Conservation (phyloP, 2,888 invertebrate species). For the Eupsilia transversa region DNA sequence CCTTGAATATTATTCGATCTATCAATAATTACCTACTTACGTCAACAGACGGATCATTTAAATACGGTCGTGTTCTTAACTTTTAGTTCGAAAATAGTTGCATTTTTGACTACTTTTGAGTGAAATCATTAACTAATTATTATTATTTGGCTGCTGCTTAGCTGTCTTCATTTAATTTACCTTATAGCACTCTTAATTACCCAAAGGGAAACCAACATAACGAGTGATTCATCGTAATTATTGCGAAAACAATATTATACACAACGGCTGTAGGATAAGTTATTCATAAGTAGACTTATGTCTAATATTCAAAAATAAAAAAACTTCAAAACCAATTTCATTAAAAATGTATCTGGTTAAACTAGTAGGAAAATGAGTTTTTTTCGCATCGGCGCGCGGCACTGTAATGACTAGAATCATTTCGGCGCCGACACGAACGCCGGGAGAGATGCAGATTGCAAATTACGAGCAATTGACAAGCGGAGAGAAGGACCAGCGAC, state of each 20-base stretch:
- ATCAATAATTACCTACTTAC: conserved; percentile 47
- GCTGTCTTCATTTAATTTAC: background rate
- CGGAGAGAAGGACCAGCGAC: conserved; percentile 2
- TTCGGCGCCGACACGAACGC: conserved; percentile 36
- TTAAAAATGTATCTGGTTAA: conserved; percentile 3
- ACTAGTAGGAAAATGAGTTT: conserved; percentile 24
- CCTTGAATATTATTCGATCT: conserved; percentile 66
- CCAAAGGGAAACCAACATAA: background rate
- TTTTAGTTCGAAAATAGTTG: background rate
- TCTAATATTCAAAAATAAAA: background rate
- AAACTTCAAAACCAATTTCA: conserved; percentile 1
- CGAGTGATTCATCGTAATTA: conserved; percentile 26
- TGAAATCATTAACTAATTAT: background rate
- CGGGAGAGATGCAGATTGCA: conserved; percentile 41
- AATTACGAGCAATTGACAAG: conserved; percentile 58
- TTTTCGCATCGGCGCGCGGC: conserved; percentile 30
- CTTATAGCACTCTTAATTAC: background rate
- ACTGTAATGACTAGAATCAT: conserved; percentile 56
- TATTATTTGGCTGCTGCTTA: background rate
- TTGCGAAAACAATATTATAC: conserved; percentile 6
- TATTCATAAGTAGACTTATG: background rate
- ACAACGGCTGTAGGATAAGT: conserved; percentile 15
- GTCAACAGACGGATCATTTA: conserved; percentile 21
- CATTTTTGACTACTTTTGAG: background rate
- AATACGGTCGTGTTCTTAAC: background rate